Conservation (phyloP, 2,888 invertebrate genomes). For the Drosophila austrosaltans region DNA sequence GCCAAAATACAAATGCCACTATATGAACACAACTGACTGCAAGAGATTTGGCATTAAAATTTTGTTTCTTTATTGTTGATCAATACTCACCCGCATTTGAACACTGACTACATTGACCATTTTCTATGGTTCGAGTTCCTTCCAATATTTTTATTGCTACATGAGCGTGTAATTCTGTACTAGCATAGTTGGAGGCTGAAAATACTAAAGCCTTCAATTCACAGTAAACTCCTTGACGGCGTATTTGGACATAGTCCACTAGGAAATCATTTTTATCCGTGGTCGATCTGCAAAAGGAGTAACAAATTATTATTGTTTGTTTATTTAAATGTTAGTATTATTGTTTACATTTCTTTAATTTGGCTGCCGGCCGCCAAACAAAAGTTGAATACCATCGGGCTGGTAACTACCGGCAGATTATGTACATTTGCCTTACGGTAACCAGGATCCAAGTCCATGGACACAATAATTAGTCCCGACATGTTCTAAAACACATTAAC, state of each 20-base stretch:
- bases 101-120: slow-evolving; percentile 76
- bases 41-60: not conserved
- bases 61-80: not conserved
- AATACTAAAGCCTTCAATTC: slow-evolving; percentile 80
- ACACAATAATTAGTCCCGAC: slow-evolving; percentile 63
- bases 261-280: slow-evolving; percentile 66
- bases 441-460: slow-evolving; percentile 80
- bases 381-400: slow-evolving; percentile 80
- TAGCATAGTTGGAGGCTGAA: slow-evolving; percentile 63
- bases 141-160: slow-evolving; percentile 73
- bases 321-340: not conserved
- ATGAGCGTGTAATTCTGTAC: slow-evolving; percentile 69
- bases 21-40: slow-evolving; percentile 78
- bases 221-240: slow-evolving; percentile 63
- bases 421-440: slow-evolving; percentile 81
- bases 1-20: slow-evolving; percentile 81
- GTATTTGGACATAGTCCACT: slow-evolving; percentile 81
- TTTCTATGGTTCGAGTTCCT: slow-evolving; percentile 61
- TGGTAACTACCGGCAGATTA: slow-evolving; percentile 75
- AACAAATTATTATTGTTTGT: not conserved
- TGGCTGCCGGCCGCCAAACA: slow-evolving; percentile 49
- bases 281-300: slow-evolving; percentile 25
- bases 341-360: slow-evolving; percentile 47
- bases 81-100: not conserved
- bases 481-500: slow-evolving; percentile 22